Conservation (phyloP, 2,797 vertebrate genomes). For the Schizopygopsis pylzovi region DNA sequence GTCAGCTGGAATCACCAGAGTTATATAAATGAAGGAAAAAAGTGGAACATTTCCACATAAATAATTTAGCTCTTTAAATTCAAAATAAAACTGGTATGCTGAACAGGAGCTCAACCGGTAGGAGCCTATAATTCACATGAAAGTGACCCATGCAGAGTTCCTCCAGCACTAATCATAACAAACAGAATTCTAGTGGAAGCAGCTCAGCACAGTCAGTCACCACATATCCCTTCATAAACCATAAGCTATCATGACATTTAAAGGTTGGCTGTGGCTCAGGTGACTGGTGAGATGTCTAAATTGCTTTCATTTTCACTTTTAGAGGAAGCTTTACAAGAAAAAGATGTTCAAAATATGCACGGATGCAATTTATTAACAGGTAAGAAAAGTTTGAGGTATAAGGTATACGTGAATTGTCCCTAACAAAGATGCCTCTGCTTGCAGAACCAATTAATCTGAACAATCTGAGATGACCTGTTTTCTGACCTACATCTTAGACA, state of each 20-base stretch:
- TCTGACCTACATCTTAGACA: neutral
- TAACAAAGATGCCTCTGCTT: neutral
- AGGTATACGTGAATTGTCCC: neutral
- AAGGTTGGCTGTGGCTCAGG: neutral
- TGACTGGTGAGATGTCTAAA: neutral
- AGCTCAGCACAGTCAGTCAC: neutral
- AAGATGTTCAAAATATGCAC: neutral
- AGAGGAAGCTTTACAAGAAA: neutral
- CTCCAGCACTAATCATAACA: neutral
- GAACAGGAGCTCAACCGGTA: neutral
- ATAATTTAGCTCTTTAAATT: neutral
- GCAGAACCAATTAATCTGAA: neutral
- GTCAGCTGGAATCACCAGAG: constrained; percentile 7
- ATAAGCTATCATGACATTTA: neutral
- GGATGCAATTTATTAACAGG: neutral
- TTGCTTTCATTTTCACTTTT: neutral
- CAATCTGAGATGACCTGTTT: neutral
- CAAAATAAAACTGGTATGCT: constrained; percentile 11
- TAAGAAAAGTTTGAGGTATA: neutral
- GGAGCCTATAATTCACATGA: neutral
- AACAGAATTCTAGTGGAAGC: neutral
- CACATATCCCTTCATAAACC: neutral
- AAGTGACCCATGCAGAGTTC: neutral
- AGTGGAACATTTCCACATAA: neutral
- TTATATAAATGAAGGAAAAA: neutral